Evolutionary conservation across 2,797 vertebrate genomes (phyloP).

Genomic region (Scarus forsteni): DNA sequence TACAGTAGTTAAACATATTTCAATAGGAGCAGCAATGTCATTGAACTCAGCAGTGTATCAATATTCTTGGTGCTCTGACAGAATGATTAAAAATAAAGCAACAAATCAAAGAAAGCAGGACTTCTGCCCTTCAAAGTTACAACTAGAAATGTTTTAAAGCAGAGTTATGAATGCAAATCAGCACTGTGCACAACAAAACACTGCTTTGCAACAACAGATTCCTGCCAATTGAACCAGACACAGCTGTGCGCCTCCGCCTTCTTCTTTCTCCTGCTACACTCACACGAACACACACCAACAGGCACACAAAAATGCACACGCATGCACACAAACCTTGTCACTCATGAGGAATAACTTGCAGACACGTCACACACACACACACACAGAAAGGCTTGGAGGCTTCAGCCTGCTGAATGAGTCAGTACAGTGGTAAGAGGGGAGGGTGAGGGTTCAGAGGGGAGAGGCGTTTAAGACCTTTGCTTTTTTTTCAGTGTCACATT

Average conservation of each 20-base stretch:
- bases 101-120: slow-evolving; percentile 1
- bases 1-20: slow-evolving; percentile 28
- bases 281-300: not conserved
- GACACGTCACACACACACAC: slow-evolving; percentile 30
- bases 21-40: not conserved
- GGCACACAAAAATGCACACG: too few relatives aligned
- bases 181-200: slow-evolving; percentile 57
- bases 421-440: not conserved
- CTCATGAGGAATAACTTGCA: slow-evolving; percentile 33
- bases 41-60: not conserved
- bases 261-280: slow-evolving; percentile 29
- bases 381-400: slow-evolving; percentile 33
- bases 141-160: slow-evolving; percentile 22
- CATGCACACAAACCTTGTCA: slow-evolving; percentile 14
- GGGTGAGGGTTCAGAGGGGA: not conserved
- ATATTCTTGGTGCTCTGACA: slow-evolving; percentile 13
- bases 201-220: slow-evolving; percentile 25
- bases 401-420: slow-evolving; percentile 37
- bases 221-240: slow-evolving; percentile 57
- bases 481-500: slow-evolving; percentile 57
- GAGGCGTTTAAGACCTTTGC: slow-evolving; percentile 13
- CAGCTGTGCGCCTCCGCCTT: slow-evolving; percentile 53
- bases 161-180: slow-evolving; percentile 49
- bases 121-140: slow-evolving; percentile 20
- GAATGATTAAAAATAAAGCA: slow-evolving; percentile 12